Evolutionary conservation across 2,797 vertebrate genomes (phyloP).

Genomic region (Crax fasciolata): DNA sequence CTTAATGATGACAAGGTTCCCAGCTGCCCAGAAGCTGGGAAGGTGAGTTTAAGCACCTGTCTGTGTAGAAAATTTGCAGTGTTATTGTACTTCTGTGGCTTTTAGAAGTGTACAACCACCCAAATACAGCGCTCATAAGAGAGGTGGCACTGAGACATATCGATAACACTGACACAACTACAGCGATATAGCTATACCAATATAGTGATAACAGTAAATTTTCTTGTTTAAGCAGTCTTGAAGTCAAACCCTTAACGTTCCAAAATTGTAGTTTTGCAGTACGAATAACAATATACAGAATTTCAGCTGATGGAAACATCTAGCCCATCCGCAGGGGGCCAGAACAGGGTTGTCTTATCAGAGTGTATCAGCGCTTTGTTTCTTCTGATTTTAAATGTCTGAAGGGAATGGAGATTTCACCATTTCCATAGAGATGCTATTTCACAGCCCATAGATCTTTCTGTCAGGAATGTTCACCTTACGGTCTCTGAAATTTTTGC

Average conservation of each 20-base stretch:
- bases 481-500: conserved; percentile 13
- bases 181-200: not conserved
- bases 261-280: not conserved
- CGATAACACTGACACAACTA: not conserved
- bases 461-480: conserved; percentile 48
- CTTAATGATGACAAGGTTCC: not conserved
- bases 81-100: not conserved
- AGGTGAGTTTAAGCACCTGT: not conserved
- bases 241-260: conserved; percentile 7
- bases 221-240: conserved; percentile 17
- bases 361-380: conserved; percentile 36
- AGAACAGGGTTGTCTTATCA: conserved; percentile 17
- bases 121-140: not conserved
- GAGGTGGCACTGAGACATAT: not conserved
- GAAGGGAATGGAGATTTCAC: conserved; percentile 2
- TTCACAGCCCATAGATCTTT: conserved; percentile 50
- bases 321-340: not conserved
- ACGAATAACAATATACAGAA: not conserved
- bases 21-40: not conserved
- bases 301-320: conserved; percentile 24
- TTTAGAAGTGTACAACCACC: not conserved
- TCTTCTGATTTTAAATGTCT: conserved; percentile 64
- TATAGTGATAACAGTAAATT: not conserved
- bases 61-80: not conserved
- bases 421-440: conserved; percentile 42